Base-by-base conservation (phyloP, 2,797 vertebrate species). In the Dromococcyx pavoninus region DNA sequence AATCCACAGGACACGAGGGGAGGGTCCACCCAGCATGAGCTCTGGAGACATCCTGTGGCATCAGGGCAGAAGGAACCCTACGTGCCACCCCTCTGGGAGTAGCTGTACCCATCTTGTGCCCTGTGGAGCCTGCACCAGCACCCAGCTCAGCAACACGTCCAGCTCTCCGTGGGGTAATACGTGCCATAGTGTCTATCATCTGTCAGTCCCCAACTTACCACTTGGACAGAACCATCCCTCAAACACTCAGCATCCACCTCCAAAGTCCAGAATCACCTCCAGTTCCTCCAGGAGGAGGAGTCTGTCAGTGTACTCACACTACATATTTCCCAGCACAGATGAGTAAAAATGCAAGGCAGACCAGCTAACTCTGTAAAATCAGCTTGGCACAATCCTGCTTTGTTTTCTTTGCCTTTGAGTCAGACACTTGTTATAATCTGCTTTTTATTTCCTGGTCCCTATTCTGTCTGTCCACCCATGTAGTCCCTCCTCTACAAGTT, bases 61-160 rank as follows among this genome's bases (percentile, higher is more conserved):
- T 30, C 13, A n/a, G 24, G 46, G 37, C 83, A 72, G 53, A 43
- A 67, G 7, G 2, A 8, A 11, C 19, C 23, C 5, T 43, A 62
- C n/a, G 27, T 2, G 2, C 4, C 11, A 15, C 3, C 3, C 1
- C 18, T 37, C 74, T 4, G 3, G 23, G 48, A 7, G 30, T 4
- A 23, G 17, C 19, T 37, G 37, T 58, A 37, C 64, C 39, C 6
- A 5, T 30, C 48, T 30, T 4, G 5, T 28, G 30, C 44, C 32
- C 37, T 61, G 15, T 24, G 19, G 17, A 62, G 8, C 65, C 76
- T 60, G 8, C 11, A 25, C 23, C 24, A 69, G 19, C 53, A 92
- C 14, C 21, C 46, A 65, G 18, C 39, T 64, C 48, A 54, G 54
- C 53, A 61, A 43, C n/a, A 70, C 1, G 0, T 1, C 0, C n/a